Percentiles rank a stretch among this genome's conserved stretches.
Evolutionary conservation across 2,797 vertebrate species (phyloP).

Genomic region (Sebastes kiyomatsui): DNA sequence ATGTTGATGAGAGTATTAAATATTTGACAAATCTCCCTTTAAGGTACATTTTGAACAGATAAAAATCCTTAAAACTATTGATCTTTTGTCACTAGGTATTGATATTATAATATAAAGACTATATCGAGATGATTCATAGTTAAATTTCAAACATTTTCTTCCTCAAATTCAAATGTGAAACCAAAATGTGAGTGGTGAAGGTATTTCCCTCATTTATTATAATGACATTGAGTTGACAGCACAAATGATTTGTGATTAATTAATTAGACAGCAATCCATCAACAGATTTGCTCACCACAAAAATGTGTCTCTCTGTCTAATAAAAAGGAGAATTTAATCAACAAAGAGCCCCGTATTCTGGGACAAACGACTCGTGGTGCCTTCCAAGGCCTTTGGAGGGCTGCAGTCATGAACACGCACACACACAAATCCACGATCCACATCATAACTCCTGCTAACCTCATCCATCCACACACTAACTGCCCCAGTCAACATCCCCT

Average conservation of each 20-base stretch:
- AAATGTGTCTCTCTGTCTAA: conserved; percentile 9
- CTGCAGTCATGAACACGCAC: neutral
- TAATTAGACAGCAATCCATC: conserved; percentile 28
- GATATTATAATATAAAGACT: neutral
- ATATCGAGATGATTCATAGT: neutral
- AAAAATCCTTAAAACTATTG: neutral
- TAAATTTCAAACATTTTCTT: neutral
- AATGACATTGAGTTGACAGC: neutral
- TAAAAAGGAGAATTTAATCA: conserved; percentile 54
- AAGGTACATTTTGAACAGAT: too few species aligned
- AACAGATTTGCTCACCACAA: neutral
- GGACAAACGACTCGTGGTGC: neutral
- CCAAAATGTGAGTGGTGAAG: neutral
- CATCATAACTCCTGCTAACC: conserved; percentile 51
- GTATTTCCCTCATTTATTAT: neutral
- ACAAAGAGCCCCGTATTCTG: conserved; percentile 35
- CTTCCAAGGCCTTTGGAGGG: neutral
- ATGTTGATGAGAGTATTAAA: too few species aligned
- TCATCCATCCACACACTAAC: conserved; percentile 53
- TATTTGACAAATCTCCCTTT: too few species aligned
- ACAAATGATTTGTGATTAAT: conserved; percentile 17
- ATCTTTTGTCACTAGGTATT: neutral
- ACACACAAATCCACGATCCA: neutral
- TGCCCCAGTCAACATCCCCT: conserved; percentile 37
- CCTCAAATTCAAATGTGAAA: neutral